Evolutionary conservation across 2,888 invertebrate species (phyloP).

Genomic region (Tiliacea citrago): DNA sequence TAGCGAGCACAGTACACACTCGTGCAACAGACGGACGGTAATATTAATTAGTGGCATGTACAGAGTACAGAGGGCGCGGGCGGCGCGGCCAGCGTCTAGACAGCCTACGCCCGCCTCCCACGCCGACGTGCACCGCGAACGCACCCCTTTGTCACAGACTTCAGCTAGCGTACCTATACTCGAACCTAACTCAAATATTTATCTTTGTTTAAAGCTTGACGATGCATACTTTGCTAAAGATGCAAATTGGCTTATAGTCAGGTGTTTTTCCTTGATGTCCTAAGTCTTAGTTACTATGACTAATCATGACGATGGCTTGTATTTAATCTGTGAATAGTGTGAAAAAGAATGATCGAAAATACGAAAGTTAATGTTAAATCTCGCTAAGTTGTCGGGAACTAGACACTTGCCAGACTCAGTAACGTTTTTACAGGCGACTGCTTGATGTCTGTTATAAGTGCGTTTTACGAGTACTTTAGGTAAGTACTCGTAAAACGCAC

Average conservation of each 20-base stretch:
- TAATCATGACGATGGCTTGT: slow-evolving; percentile 4
- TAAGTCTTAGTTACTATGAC: slow-evolving; percentile 11
- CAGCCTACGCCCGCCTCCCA: slow-evolving; percentile 69
- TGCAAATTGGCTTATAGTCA: slow-evolving; percentile 17
- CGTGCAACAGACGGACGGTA: slow-evolving; percentile 71
- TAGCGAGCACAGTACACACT: slow-evolving; percentile 61
- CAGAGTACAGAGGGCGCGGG: slow-evolving; percentile 65
- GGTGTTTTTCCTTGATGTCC: slow-evolving; percentile 10
- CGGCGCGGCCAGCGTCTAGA: slow-evolving; percentile 77
- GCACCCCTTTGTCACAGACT: slow-evolving; percentile 67
- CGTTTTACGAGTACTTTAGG: not conserved
- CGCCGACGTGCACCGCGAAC: slow-evolving; percentile 60
- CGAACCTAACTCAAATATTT: slow-evolving; percentile 43
- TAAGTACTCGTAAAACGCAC: too few species aligned
- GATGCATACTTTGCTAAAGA: slow-evolving; percentile 20
- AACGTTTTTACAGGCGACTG: not conserved
- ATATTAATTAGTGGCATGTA: slow-evolving; percentile 79
- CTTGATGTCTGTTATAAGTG: not conserved
- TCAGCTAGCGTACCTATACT: slow-evolving; percentile 47
- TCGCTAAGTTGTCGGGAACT: not conserved
- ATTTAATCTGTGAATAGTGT: not conserved
- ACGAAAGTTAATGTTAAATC: not conserved
- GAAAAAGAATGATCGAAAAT: not conserved
- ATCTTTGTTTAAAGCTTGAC: slow-evolving; percentile 36
- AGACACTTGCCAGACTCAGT: not conserved